A percentile compares a stretch with the other conserved stretches of the same genome.
These are phyloP conservation scores for Schizotus pectinicornis DNA, from an alignment of 2,888 invertebrate genomes.

Conservation along the genomic window DNA sequence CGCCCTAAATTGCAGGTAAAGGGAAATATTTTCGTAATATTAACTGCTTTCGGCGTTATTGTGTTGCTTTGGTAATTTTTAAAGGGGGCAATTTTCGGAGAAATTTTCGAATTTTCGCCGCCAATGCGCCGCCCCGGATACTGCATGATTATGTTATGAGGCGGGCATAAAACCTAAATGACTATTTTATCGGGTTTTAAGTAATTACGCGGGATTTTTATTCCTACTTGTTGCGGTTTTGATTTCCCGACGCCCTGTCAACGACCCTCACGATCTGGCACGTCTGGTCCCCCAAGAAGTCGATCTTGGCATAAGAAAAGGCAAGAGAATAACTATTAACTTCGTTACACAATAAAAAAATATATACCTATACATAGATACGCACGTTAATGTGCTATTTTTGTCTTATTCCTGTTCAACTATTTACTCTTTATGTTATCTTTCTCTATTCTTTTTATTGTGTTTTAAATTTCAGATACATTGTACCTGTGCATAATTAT, in stretches of 20 bases:
- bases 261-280: too few species aligned
- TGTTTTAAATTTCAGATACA: too few species aligned
- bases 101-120: constrained; percentile 6
- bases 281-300: too few species aligned
- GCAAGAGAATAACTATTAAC: too few species aligned
- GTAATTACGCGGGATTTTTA: constrained; percentile 55
- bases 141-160: constrained; percentile 54
- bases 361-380: too few species aligned
- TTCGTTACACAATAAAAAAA: too few species aligned
- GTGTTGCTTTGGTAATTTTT: constrained; percentile 23
- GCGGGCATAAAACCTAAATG: constrained; percentile 54
- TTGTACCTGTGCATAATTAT: too few species aligned
- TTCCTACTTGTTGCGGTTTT: constrained; percentile 49
- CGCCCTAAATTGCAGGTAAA: constrained; percentile 42
- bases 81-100: constrained; percentile 3
- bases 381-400: too few species aligned
- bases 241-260: constrained; percentile 8
- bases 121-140: constrained; percentile 34
- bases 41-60: constrained; percentile 21
- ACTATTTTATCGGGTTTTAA: constrained; percentile 52
- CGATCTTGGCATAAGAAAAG: too few species aligned
- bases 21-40: constrained; percentile 37
- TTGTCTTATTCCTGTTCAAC: too few species aligned
- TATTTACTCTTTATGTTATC: too few species aligned
- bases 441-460: too few species aligned